Evolutionary conservation across 2,113 vertebrate genomes (phyloP).

Genomic region (Antidorcas marsupialis): DNA sequence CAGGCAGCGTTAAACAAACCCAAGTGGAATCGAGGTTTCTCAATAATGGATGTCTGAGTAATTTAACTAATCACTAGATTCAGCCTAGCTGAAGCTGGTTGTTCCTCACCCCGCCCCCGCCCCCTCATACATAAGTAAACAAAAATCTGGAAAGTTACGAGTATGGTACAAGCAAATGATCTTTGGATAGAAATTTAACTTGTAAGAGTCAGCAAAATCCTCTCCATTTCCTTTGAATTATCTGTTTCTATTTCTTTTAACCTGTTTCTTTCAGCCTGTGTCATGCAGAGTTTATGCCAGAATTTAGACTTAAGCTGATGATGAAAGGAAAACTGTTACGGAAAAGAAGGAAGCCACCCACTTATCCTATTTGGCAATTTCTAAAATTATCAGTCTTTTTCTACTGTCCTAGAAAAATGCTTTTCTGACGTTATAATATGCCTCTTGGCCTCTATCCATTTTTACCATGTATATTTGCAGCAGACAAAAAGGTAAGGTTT

Average conservation of each 20-base stretch:
- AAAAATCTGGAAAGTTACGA: slow-evolving; percentile 62
- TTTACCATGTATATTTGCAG: slow-evolving; percentile 11
- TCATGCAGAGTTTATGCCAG: background rate
- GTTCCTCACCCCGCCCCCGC: background rate
- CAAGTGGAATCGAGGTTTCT: slow-evolving; percentile 40
- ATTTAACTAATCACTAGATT: slow-evolving; percentile 69
- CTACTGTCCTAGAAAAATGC: slow-evolving; percentile 27
- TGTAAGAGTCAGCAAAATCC: slow-evolving; percentile 57
- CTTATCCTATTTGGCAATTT: slow-evolving; percentile 52
- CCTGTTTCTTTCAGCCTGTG: slow-evolving; percentile 5
- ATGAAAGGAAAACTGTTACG: background rate
- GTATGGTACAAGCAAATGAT: slow-evolving; percentile 55
- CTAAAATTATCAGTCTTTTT: slow-evolving; percentile 44
- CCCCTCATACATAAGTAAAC: slow-evolving; percentile 58
- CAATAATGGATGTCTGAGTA: slow-evolving; percentile 65
- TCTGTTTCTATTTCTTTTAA: slow-evolving; percentile 5
- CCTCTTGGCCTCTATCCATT: slow-evolving; percentile 46
- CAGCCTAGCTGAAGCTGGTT: slow-evolving; percentile 46
- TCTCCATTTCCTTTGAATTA: slow-evolving; percentile 46
- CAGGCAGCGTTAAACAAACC: slow-evolving; percentile 47
- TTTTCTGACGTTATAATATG: background rate
- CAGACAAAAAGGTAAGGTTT: slow-evolving; percentile 41
- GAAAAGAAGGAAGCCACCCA: background rate
- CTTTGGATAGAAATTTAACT: slow-evolving; percentile 63
- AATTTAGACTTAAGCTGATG: background rate